Percentiles rank a stretch among this genome's conserved stretches.
Evolutionary conservation across 2,113 vertebrate genomes (phyloP).

Genomic region (Bos taurus): ARS-UCD2.0 NC_037328.1:144402001-144402500

Average conservation of each 20-base stretch:
- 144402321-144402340: not conserved
- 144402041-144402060: not conserved
- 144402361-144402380: not conserved
- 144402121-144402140: not conserved
- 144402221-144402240: rapidly evolving
- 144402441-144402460: not conserved
- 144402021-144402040: rapidly evolving
- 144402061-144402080: not conserved
- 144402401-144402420: constrained; percentile 5
- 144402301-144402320: not conserved
- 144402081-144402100: rapidly evolving
- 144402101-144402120: not conserved
- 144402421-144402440: constrained; percentile 5
- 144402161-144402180: not conserved
- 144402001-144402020: not conserved
- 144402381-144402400: constrained; percentile 65
- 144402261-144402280: not conserved
- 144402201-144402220: not conserved
- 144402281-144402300: rapidly evolving
- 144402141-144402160: rapidly evolving
- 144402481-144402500: constrained; percentile 84
- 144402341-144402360: not conserved
- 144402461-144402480: constrained; percentile 86
- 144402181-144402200: not conserved
- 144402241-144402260: not conserved